Percentiles rank a stretch among this genome's conserved stretches.
These are phyloP conservation scores for Hirtodrosophila cameraria DNA, from an alignment of 2,888 invertebrate genomes.

Conservation along the genomic window DNA sequence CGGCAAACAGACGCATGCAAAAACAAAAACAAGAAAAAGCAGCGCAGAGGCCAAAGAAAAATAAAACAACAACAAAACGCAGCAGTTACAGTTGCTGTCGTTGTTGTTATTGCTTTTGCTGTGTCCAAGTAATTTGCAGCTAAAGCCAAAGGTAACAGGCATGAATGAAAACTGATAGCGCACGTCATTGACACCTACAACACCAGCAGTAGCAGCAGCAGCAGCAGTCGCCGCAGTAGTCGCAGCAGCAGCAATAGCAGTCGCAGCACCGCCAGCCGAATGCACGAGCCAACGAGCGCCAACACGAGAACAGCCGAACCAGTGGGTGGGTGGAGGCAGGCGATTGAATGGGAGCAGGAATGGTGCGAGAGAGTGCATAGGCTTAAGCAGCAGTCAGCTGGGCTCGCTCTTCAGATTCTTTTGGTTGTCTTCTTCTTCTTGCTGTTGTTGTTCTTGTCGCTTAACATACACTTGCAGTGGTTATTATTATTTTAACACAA, in stretches of 20 bases:
- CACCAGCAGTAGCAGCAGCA: slow-evolving; percentile 26
- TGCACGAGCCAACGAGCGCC: slow-evolving; percentile 14
- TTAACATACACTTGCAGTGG: no score
- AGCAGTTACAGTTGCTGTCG: slow-evolving; percentile 10
- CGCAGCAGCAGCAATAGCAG: not conserved
- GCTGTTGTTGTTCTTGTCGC: slow-evolving; percentile 17
- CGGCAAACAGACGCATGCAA: slow-evolving; percentile 53
- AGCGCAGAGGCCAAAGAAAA: slow-evolving; percentile 19
- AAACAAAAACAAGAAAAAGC: slow-evolving; percentile 12
- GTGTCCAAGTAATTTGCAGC: slow-evolving; percentile 41
- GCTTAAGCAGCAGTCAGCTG: slow-evolving; percentile 8
- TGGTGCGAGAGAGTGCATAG: slow-evolving; percentile 6
- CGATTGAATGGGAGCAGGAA: slow-evolving; percentile 8
- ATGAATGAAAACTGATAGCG: slow-evolving; percentile 77
- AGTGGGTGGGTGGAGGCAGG: slow-evolving; percentile 16
- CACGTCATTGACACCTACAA: slow-evolving; percentile 76
- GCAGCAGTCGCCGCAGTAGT: not conserved
- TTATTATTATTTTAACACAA: no score
- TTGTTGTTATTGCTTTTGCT: slow-evolving; percentile 25
- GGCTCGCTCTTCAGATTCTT: slow-evolving; percentile 3
- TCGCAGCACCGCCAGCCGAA: slow-evolving; percentile 15
- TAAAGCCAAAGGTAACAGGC: slow-evolving; percentile 46
- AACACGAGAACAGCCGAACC: slow-evolving; percentile 5
- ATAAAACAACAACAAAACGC: slow-evolving; percentile 17
- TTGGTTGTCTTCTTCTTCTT: slow-evolving; percentile 4